A percentile compares a stretch with the other conserved stretches of the same genome.
Evolutionary conservation across 2,888 invertebrate species (phyloP).

Genomic region (Drosophila atroscutellata): DNA sequence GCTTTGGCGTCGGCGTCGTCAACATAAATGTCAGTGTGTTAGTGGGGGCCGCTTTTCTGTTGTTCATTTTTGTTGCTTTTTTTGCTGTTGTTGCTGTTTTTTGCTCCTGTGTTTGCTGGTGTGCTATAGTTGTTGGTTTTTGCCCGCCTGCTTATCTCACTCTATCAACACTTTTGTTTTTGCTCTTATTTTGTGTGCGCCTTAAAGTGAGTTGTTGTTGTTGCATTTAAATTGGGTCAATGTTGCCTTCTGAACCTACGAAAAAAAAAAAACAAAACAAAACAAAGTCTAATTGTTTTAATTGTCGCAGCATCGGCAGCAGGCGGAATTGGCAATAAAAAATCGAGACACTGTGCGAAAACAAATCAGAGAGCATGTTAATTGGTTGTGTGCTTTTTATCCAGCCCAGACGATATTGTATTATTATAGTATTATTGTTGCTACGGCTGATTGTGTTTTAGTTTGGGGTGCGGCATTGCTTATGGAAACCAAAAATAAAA

Average conservation of each 20-base stretch:
- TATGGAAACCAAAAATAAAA: constrained; percentile 43
- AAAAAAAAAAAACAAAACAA: background rate
- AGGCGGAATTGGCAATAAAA: background rate
- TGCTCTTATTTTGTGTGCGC: constrained; percentile 43
- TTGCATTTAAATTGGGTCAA: constrained; percentile 58
- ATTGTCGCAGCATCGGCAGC: constrained; percentile 2
- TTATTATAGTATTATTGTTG: constrained; percentile 40
- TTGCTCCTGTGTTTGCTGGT: constrained; percentile 23
- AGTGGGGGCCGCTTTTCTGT: constrained; percentile 53
- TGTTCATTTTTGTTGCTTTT: constrained; percentile 24
- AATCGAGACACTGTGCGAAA: constrained; percentile 3
- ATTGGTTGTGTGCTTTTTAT: background rate
- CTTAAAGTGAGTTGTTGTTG: constrained; percentile 51
- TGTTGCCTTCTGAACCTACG: constrained; percentile 55
- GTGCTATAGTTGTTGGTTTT: constrained; percentile 28
- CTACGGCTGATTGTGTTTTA: constrained; percentile 38
- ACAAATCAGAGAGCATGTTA: background rate
- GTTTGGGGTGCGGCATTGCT: constrained; percentile 31
- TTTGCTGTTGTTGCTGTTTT: constrained; percentile 22
- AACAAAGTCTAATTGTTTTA: constrained; percentile 20
- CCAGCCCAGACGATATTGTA: background rate
- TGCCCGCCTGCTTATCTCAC: constrained; percentile 48
- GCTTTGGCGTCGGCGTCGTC: constrained; percentile 27
- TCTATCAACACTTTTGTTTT: constrained; percentile 55
- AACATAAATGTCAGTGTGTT: constrained; percentile 70